Conservation (phyloP, 2,888 invertebrate species). For the Oxycera nigricornis region DNA sequence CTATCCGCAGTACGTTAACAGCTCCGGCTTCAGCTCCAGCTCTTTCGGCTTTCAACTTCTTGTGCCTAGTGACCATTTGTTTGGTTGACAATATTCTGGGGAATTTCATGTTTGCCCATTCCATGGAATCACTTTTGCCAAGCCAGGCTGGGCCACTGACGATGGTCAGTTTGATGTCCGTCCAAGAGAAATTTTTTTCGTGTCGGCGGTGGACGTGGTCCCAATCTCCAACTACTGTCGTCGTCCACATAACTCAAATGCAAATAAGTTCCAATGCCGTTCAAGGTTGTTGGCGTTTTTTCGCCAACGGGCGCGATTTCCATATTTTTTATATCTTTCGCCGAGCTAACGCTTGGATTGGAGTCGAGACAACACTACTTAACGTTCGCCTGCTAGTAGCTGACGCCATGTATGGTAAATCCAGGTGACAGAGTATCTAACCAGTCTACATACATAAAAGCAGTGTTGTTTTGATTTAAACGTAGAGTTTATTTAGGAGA, state of each 20-base stretch:
- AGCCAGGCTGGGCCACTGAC: slow-evolving; percentile 1
- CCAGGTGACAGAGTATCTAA: slow-evolving; percentile 27
- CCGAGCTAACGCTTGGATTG: slow-evolving; percentile 2
- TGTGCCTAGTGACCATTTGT: neutral
- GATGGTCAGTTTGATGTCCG: slow-evolving; percentile 31
- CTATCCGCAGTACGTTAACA: no score
- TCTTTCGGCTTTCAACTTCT: neutral
- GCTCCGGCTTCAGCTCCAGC: neutral
- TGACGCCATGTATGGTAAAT: slow-evolving; percentile 27
- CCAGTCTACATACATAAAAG: neutral
- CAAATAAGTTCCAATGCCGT: slow-evolving; percentile 47
- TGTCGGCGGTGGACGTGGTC: slow-evolving; percentile 31
- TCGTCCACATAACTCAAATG: slow-evolving; percentile 44
- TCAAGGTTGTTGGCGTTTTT: slow-evolving; percentile 45
- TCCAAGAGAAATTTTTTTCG: slow-evolving; percentile 31
- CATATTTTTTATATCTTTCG: slow-evolving; percentile 12
- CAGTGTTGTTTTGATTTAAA: neutral
- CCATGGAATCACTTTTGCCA: neutral
- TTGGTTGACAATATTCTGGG: slow-evolving; percentile 35
- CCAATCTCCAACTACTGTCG: slow-evolving; percentile 15
- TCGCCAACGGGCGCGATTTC: slow-evolving; percentile 30
- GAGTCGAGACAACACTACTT: neutral
- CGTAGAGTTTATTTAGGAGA: no score
- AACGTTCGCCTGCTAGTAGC: neutral
- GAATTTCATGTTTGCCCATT: slow-evolving; percentile 31